phyloP scores from a whole-genome alignment of 2,797 vertebrate genomes.

The Mus caroli region DNA sequence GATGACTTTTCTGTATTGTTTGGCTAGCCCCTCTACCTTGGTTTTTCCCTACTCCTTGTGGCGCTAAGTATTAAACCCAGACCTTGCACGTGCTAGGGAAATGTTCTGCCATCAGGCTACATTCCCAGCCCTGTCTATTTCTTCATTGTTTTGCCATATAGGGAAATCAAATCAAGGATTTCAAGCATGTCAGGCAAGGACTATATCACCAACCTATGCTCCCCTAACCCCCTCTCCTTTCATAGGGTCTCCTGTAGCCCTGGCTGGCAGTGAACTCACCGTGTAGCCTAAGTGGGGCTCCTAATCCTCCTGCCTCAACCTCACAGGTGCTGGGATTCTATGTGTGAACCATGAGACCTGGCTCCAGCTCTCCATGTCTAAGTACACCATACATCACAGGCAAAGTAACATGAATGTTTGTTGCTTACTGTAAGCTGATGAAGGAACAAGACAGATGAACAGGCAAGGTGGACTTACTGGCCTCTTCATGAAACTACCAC shows the following conservation, averaged over 20 bases:
- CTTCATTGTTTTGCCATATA: neutral
- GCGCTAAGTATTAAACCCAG: neutral
- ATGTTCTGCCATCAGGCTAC: neutral
- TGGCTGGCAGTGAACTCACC: neutral
- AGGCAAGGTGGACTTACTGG: neutral
- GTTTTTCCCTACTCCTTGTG: fast-evolving
- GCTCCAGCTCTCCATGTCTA: neutral
- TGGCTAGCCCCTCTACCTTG: neutral
- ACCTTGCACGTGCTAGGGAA: neutral
- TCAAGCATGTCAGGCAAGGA: neutral
- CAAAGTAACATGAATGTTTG: neutral
- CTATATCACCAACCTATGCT: neutral
- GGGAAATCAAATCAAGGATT: neutral
- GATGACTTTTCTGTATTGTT: neutral
- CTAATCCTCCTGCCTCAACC: neutral
- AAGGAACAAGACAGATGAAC: neutral
- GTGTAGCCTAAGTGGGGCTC: neutral
- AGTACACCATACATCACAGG: neutral
- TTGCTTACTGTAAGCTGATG: slow-evolving; percentile 27
- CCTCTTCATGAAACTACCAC: neutral
- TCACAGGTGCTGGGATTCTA: neutral
- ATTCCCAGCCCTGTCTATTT: neutral
- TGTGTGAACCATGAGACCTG: neutral
- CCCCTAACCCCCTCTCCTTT: neutral
- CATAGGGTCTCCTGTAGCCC: neutral